Conservation (phyloP, 37 sponge, comb jelly and placozoan genomes). For the Chondrilla cf. caribensis region DNA sequence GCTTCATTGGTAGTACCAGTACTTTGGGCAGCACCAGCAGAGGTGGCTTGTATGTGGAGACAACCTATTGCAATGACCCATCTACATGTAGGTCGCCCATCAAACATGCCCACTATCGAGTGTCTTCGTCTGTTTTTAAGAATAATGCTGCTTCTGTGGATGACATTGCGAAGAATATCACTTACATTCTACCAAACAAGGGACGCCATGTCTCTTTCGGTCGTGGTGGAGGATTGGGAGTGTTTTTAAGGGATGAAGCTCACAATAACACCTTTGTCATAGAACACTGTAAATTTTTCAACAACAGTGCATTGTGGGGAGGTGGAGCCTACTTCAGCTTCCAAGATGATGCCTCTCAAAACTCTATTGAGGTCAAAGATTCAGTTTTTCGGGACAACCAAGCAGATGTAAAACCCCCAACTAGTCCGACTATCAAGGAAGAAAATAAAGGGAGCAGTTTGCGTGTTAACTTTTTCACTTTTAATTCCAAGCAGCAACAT, state of each 20-base stretch:
- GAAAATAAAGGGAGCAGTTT: background rate
- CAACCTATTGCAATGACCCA: background rate
- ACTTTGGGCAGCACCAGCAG: background rate
- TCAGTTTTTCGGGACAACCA: background rate
- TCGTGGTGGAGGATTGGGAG: constrained; percentile 17
- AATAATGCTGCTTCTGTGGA: background rate
- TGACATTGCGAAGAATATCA: background rate
- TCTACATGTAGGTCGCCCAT: no score
- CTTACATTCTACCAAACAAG: background rate
- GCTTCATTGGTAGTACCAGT: background rate
- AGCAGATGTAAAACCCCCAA: background rate
- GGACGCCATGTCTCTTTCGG: background rate
- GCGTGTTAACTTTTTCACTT: background rate
- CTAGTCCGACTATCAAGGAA: background rate
- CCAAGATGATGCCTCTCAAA: background rate
- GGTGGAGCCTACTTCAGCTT: background rate
- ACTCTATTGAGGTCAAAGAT: background rate
- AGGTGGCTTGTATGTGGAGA: constrained; percentile 24
- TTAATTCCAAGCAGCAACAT: no score
- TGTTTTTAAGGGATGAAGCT: background rate
- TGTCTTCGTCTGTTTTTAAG: background rate
- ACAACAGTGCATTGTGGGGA: background rate
- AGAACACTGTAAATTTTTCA: background rate
- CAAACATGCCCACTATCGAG: no score
- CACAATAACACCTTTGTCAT: background rate